Evolutionary conservation across 2,888 invertebrate genomes (phyloP), one percentile per base, ranked within the genome.

Genomic region (Lasioglossum pauxillum): DNA sequence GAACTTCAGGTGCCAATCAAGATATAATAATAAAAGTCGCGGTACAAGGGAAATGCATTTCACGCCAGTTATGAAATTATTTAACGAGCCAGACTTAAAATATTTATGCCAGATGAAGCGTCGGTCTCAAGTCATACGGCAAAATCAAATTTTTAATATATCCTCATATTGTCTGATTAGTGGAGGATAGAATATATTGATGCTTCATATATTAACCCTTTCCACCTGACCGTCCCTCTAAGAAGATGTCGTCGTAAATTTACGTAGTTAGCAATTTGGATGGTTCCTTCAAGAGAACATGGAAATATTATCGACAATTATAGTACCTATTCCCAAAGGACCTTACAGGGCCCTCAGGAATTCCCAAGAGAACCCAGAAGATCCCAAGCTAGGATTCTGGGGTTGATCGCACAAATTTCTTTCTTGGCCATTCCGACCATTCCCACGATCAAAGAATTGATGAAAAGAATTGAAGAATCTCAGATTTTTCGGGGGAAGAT

Each of bases 1-100:
- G 19, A 31, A 78, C 60, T 74, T 77, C 74, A 46, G 0, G n/a
- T 78, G 84, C 38, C 84, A 84, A 84, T 84, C 84, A 74, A 84
- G 31, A 71, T 57, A 38, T 41, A 64, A 53, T 84, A 69, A 27
- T 41, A 74, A n/a, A 77, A 80, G 38, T 85, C 53, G 41, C 31
- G 49, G 27, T 41, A 69, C 49, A 69, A 75, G 80, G 38, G 60
- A 60, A 71, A 53, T 75, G 16, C 67, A 60, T 41, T 78, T 53
- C 44, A 57, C 23, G 35, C 57, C 64, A 14, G 57, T 73, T 53
- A 81, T 49, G 76, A 38, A 78, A 74, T 75, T 74, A 78, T 67
- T 38, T 44, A 31, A 23, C 16, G 27, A 38, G 23, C n/a, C 27
- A 38, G 38, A 71, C 12, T 41, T n/a, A 41, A 71, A n/a, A 41